phyloP scores from a whole-genome alignment of 2,113 vertebrate genomes.

The Potamarius usumacintae region DNA sequence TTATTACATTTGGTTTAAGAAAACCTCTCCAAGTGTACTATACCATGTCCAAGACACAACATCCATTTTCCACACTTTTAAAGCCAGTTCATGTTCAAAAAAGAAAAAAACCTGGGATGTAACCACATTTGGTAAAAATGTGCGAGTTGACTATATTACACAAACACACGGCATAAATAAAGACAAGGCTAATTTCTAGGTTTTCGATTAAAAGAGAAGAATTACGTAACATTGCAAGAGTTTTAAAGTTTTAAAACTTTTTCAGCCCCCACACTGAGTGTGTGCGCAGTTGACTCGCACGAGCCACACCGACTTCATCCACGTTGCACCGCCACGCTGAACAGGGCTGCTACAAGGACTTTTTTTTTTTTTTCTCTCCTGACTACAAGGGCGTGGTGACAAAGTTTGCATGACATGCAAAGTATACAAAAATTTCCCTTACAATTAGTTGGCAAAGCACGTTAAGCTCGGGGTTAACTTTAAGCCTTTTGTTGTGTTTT shows the following conservation, averaged over 20 bases:
- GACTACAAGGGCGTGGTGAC: constrained; percentile 5
- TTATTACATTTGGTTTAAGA: not conserved
- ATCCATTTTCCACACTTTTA: not conserved
- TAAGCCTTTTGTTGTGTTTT: not conserved
- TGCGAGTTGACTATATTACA: not conserved
- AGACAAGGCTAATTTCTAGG: not conserved
- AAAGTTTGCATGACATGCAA: constrained; percentile 51
- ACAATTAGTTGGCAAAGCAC: constrained; percentile 7
- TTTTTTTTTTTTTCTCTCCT: not conserved
- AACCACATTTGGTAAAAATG: constrained; percentile 29
- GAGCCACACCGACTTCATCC: constrained; percentile 27
- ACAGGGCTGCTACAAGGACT: not conserved
- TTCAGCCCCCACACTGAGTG: not conserved
- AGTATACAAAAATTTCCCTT: constrained; percentile 48
- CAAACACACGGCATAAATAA: too few relatives aligned
- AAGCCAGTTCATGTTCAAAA: constrained; percentile 16
- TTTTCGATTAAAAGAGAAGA: not conserved
- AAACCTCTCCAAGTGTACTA: not conserved
- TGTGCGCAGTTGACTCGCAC: not conserved
- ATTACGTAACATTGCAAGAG: not conserved
- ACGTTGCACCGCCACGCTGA: constrained; percentile 46
- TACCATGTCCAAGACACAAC: not conserved
- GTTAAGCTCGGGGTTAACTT: not conserved
- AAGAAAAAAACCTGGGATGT: constrained; percentile 9
- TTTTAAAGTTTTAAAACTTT: not conserved